These are phyloP conservation scores for Hyppa rectilinea DNA, from an alignment of 2,888 invertebrate species.

Conservation along the genomic window DNA sequence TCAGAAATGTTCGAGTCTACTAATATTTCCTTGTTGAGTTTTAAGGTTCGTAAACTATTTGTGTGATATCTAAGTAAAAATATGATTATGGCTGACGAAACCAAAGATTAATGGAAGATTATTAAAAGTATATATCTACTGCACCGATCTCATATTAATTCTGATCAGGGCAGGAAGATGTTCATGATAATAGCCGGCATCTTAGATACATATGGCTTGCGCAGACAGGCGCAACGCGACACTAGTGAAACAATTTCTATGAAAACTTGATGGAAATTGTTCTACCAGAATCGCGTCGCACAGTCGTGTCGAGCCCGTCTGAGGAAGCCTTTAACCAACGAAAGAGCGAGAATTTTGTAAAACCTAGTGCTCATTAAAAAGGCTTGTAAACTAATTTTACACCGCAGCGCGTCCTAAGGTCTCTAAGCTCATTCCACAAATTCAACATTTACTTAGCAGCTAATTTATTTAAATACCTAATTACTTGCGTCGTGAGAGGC, in stretches of 20 bases:
- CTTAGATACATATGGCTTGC: too few species aligned
- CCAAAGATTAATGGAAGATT: background rate
- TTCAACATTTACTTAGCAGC: conserved; percentile 66
- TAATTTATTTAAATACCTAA: conserved; percentile 75
- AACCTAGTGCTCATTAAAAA: conserved; percentile 40
- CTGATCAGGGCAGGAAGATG: too few species aligned
- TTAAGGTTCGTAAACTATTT: conserved; percentile 2
- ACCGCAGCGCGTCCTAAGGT: conserved; percentile 45
- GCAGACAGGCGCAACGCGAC: too few species aligned
- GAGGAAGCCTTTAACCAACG: too few species aligned
- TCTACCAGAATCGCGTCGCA: too few species aligned
- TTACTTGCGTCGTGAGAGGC: conserved; percentile 71
- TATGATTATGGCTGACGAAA: background rate
- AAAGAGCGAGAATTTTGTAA: conserved; percentile 18
- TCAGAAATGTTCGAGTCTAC: conserved; percentile 27
- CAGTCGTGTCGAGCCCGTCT: too few species aligned
- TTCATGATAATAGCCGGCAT: background rate
- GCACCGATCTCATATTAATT: background rate
- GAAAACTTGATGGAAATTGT: too few species aligned
- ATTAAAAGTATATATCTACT: background rate
- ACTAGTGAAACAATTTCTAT: too few species aligned
- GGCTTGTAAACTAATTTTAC: conserved; percentile 42
- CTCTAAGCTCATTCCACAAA: conserved; percentile 53
- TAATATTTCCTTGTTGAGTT: conserved; percentile 10
- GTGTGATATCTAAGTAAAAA: background rate